A percentile compares a stretch with the other conserved stretches of the same genome.
Evolutionary conservation across 2,888 invertebrate genomes (phyloP).

Genomic region (Acanthopleura granulata): DNA sequence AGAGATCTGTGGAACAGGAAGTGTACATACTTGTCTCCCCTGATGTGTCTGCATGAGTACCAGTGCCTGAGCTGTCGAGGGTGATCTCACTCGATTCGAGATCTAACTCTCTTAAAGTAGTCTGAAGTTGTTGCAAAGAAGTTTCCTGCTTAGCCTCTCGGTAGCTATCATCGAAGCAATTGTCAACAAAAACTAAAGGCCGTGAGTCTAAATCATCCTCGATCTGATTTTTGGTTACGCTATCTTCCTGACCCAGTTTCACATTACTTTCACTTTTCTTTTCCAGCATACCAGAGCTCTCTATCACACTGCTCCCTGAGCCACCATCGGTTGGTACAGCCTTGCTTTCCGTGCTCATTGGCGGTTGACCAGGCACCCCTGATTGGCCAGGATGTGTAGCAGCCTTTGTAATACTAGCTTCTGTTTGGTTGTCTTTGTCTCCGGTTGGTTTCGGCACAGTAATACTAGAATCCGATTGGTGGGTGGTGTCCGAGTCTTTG

Average conservation of each 20-base stretch:
- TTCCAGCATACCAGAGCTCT: too few relatives aligned
- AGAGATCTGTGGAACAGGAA: background rate
- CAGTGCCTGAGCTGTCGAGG: slow-evolving; percentile 9
- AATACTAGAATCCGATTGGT: background rate
- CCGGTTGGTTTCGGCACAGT: background rate
- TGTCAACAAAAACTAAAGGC: too few relatives aligned
- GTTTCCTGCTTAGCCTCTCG: too few relatives aligned
- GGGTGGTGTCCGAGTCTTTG: too few relatives aligned
- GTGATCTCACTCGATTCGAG: background rate
- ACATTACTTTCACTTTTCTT: too few relatives aligned
- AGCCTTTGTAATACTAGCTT: background rate
- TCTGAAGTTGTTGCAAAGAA: background rate
- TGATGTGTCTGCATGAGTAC: background rate
- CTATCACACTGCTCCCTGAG: too few relatives aligned
- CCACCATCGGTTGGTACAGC: too few relatives aligned
- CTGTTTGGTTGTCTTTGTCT: background rate
- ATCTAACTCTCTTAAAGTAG: background rate
- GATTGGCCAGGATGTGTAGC: background rate
- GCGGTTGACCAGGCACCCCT: background rate
- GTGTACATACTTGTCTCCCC: background rate
- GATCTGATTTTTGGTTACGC: too few relatives aligned
- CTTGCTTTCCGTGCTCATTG: too few relatives aligned
- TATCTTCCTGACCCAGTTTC: too few relatives aligned
- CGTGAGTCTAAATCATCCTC: too few relatives aligned
- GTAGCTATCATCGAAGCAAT: too few relatives aligned